These are phyloP conservation scores for Mechanitis mazaeus DNA, from an alignment of 2,888 invertebrate species.

Conservation along the genomic window DNA sequence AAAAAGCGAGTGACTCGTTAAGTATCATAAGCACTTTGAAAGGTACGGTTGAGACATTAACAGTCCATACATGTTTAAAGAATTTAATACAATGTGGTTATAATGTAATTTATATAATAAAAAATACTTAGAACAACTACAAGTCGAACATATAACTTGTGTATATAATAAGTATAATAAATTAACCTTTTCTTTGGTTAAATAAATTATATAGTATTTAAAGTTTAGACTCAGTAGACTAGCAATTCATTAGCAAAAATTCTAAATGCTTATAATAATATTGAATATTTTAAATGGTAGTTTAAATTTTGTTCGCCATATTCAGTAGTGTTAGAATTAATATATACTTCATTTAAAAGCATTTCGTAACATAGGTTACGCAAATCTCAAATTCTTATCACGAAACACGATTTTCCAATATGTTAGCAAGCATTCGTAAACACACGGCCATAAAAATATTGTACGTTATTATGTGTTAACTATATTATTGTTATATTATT, in stretches of 20 bases:
- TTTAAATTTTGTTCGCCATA: not conserved
- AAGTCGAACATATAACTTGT: too few relatives aligned
- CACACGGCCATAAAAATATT: constrained; percentile 14
- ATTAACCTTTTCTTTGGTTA: not conserved
- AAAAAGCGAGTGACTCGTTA: too few relatives aligned
- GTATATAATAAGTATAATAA: not conserved
- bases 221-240: not conserved
- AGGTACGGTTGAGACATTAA: not conserved
- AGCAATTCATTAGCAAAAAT: not conserved
- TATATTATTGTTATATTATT: constrained; percentile 2
- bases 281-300: not conserved
- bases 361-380: constrained; percentile 10
- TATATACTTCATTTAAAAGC: not conserved
- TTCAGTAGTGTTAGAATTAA: constrained; percentile 1
- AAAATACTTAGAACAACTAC: not conserved
- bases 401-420: constrained; percentile 22
- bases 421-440: constrained; percentile 23
- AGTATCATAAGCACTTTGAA: not conserved
- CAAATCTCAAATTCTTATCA: constrained; percentile 24
- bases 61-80: constrained; percentile 1
- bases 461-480: constrained; percentile 1
- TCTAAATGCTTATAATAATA: not conserved
- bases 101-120: not conserved
- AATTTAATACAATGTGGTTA: constrained; percentile 4
- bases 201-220: not conserved